A percentile compares a stretch with the other conserved stretches of the same genome.
Evolutionary conservation across 2,888 invertebrate species (phyloP).

Genomic region (Schizaphis graminum): DNA sequence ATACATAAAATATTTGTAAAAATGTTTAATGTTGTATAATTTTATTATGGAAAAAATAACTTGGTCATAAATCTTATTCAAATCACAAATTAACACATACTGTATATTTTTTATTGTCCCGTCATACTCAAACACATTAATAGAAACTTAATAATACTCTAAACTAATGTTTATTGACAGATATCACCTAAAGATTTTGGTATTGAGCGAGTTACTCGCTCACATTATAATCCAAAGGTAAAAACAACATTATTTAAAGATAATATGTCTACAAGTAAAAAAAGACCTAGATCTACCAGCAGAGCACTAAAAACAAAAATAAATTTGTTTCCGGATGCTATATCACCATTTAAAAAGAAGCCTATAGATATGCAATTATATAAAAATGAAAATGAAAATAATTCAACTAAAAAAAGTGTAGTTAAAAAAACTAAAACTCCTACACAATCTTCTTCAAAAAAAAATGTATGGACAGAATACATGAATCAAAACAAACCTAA

Average conservation of each 20-base stretch:
- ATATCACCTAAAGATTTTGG: conserved; percentile 41
- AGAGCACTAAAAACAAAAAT: conserved; percentile 20
- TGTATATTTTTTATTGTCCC: too few relatives aligned
- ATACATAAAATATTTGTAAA: neutral
- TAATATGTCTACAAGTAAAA: conserved; percentile 44
- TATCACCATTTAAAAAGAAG: conserved; percentile 48
- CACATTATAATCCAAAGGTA: conserved; percentile 53
- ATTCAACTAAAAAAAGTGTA: neutral
- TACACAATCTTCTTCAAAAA: conserved; percentile 39
- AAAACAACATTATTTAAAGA: conserved; percentile 58
- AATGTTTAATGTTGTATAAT: neutral
- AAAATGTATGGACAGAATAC: conserved; percentile 50
- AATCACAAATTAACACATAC: too few relatives aligned
- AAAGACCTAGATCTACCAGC: conserved; percentile 49
- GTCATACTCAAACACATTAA: too few relatives aligned
- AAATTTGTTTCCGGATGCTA: conserved; percentile 48
- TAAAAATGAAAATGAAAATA: conserved; percentile 16
- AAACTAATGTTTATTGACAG: conserved; percentile 26
- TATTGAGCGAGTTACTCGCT: conserved; percentile 40
- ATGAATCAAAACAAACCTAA: conserved; percentile 46
- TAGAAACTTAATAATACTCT: neutral
- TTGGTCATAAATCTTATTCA: too few relatives aligned
- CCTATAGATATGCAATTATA: neutral
- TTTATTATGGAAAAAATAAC: neutral
- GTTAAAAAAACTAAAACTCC: neutral